Conservation (phyloP, 2,888 invertebrate species). For the Drosophila maculinotata region DNA sequence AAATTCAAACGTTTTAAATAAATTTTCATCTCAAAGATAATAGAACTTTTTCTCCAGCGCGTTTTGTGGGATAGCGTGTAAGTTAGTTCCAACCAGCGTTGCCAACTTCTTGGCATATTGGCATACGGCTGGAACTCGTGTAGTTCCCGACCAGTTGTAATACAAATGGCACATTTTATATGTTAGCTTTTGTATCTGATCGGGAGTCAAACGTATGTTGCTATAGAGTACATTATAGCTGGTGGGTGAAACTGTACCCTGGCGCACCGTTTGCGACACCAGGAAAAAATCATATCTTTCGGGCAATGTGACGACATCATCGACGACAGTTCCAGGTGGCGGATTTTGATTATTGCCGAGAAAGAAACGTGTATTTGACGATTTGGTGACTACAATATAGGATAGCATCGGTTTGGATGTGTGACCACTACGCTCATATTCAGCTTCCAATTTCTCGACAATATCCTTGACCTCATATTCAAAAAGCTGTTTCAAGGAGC, state of each 20-base stretch:
- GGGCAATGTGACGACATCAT: constrained; percentile 93
- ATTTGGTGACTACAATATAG: constrained; percentile 95
- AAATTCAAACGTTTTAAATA: background rate
- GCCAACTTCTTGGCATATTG: constrained; percentile 98
- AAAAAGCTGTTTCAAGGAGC: constrained; percentile 92
- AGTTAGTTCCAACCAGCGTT: constrained; percentile 92
- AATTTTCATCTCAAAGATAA: constrained; percentile 87
- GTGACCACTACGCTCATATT: constrained; percentile 86
- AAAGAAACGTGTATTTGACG: constrained; percentile 93
- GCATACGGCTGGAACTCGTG: constrained; percentile 96
- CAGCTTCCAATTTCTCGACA: constrained; percentile 86
- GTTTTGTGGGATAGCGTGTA: constrained; percentile 90
- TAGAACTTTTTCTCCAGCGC: constrained; percentile 89
- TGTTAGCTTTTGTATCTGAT: constrained; percentile 92
- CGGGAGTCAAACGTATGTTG: constrained; percentile 88
- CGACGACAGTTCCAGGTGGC: constrained; percentile 94
- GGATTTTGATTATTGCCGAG: constrained; percentile 87
- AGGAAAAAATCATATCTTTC: constrained; percentile 95
- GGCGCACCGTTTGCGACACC: constrained; percentile 93
- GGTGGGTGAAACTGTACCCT: constrained; percentile 96
- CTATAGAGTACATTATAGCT: constrained; percentile 95
- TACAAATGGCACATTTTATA: constrained; percentile 96
- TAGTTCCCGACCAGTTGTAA: constrained; percentile 95
- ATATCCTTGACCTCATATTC: constrained; percentile 90
- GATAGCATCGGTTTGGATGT: constrained; percentile 86